Evolutionary conservation across 2,113 vertebrate species (phyloP).

Genomic region (Pterocles orientalis): DNA sequence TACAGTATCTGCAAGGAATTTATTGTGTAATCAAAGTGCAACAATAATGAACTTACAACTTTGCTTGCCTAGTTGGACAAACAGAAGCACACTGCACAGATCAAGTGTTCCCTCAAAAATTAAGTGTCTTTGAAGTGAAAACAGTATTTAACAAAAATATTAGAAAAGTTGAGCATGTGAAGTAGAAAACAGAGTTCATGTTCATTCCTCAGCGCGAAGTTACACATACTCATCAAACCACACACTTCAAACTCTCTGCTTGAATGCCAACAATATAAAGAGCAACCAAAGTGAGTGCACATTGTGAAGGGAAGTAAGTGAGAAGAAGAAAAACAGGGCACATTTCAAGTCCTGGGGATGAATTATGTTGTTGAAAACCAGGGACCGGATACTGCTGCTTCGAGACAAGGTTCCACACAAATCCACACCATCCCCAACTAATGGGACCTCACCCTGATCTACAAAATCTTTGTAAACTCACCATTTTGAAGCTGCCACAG

Average conservation of each 20-base stretch:
- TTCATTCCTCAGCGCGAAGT: neutral
- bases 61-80: neutral
- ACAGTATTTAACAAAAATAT: slow-evolving; percentile 18
- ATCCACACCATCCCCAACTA: neutral
- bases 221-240: neutral
- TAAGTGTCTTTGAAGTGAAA: neutral
- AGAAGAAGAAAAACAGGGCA: neutral
- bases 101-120: slow-evolving; percentile 21
- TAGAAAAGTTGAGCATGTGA: neutral
- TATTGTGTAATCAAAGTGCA: slow-evolving; percentile 47
- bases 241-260: neutral
- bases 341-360: neutral
- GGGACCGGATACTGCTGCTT: neutral
- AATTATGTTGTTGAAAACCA: neutral
- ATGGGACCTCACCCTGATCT: neutral
- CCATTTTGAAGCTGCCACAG: neutral
- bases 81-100: slow-evolving; percentile 4
- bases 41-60: slow-evolving; percentile 33
- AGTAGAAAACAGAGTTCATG: neutral
- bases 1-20: slow-evolving; percentile 61
- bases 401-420: neutral
- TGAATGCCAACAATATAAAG: neutral
- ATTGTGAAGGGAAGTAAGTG: neutral
- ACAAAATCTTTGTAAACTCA: neutral
- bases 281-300: neutral